Evolutionary conservation across 2,113 vertebrate species (phyloP), one percentile per base, ranked within the genome.

Genomic region (Megaceryle torquata): DNA sequence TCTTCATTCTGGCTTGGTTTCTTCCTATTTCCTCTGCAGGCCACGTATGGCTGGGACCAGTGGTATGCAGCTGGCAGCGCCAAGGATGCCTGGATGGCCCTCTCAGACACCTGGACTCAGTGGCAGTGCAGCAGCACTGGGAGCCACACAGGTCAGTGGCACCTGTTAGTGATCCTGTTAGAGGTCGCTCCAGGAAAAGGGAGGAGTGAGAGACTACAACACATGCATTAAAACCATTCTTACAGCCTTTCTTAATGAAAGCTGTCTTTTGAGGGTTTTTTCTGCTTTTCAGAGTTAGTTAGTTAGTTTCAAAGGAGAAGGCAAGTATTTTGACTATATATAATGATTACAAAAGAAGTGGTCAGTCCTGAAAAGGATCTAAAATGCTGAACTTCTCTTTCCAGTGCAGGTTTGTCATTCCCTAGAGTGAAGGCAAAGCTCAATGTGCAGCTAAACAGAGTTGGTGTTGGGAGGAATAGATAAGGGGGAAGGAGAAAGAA

Each of bases 341-440:
- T 15, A 95, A 71, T 51, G 43, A 88, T 91, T 83, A 77, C 37
- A 95, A 78, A 93, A 75, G 71, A 46, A 86, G 60, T 28, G 77
- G 57, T 44, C 81, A 87, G 75, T 83, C 43, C 68, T 81, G 79
- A 74, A 91, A 95, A 81, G 15, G 59, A 88, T 88, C 51, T 79
- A 54, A 77, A n/a, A 67, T 28, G 75, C 68, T 83, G 91, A 78
- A 71, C 20, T 77, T 51, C 75, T 80, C 82, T 60, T 57, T 68
- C 43, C 31, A 77, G 75, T 33, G 75, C 60, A 90, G 54, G 43
- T 88, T 43, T 82, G 35, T 64, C 39, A 51, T 41, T 60, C 35
- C 51, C 50, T 85, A 81, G 50, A 69, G n/a, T 39, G 72, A 95
- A 91, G 64, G 72, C 64, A 95, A 41, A 82, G 71, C 50, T 91